Evolutionary conservation across 2,113 vertebrate genomes (phyloP).

Genomic region (Uropsilus gracilis): DNA sequence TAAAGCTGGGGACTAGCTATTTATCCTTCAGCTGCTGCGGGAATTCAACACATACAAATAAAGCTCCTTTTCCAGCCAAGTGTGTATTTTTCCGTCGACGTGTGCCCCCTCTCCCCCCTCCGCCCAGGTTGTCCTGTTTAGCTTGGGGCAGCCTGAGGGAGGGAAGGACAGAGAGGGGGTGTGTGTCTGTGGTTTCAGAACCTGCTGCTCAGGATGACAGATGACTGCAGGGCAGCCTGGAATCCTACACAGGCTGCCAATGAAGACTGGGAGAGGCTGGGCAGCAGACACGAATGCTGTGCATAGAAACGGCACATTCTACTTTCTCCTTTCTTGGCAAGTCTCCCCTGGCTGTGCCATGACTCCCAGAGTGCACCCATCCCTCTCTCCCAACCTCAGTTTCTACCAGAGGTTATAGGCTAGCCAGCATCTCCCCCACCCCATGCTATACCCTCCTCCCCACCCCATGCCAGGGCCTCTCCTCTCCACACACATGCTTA

Average conservation of each 20-base stretch:
- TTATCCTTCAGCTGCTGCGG: constrained; percentile 65
- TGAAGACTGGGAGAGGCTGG: background rate
- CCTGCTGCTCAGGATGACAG: constrained; percentile 26
- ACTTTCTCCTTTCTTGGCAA: background rate
- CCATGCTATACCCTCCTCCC: background rate
- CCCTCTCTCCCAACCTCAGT: background rate
- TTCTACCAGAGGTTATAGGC: background rate
- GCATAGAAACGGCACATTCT: background rate
- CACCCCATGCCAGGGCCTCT: background rate
- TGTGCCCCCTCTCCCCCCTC: constrained; percentile 45
- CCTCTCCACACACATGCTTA: background rate
- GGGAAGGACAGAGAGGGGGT: background rate
- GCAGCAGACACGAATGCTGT: background rate
- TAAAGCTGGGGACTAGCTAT: constrained; percentile 57
- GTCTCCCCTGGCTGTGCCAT: background rate
- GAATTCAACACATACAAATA: constrained; percentile 77
- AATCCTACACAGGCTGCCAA: background rate
- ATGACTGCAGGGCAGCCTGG: background rate
- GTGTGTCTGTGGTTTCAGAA: constrained; percentile 7
- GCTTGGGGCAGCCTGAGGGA: constrained; percentile 42
- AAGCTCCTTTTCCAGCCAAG: constrained; percentile 68
- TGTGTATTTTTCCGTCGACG: constrained; percentile 71
- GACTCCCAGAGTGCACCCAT: background rate
- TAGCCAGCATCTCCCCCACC: background rate
- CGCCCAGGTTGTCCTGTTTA: constrained; percentile 72